These are phyloP conservation scores for Vulpes vulpes DNA, from an alignment of 2,113 vertebrate genomes.

Conservation along the genomic window DNA sequence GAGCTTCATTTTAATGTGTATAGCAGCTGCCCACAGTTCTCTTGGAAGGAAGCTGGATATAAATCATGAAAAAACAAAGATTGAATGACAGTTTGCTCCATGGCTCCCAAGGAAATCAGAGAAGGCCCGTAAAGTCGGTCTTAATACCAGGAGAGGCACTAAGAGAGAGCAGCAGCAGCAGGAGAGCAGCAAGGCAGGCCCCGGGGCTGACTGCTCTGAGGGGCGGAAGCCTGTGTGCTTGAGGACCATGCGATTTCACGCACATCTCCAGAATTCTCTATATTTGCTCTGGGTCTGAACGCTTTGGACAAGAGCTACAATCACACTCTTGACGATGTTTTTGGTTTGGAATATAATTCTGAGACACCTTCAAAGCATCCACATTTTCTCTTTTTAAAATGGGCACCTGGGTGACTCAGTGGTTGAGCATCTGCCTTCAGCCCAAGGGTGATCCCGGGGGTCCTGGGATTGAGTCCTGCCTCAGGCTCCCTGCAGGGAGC, in stretches of 20 bases:
- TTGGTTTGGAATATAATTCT: slow-evolving; percentile 39
- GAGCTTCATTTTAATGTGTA: background rate
- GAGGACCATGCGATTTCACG: background rate
- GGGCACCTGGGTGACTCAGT: no score
- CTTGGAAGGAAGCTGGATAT: slow-evolving; percentile 9
- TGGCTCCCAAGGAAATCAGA: background rate
- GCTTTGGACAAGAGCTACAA: background rate
- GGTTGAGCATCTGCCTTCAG: no score
- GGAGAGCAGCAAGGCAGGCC: rapidly evolving
- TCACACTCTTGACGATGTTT: background rate
- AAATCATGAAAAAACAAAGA: background rate
- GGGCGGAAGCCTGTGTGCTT: background rate
- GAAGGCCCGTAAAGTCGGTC: background rate
- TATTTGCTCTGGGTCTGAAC: slow-evolving; percentile 5
- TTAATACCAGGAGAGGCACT: background rate
- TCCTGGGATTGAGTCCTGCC: no score
- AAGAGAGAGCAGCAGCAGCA: no score
- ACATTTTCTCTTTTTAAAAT: background rate
- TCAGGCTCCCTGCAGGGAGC: no score
- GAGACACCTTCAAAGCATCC: background rate
- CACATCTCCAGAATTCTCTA: background rate
- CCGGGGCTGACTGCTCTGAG: background rate
- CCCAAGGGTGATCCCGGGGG: no score
- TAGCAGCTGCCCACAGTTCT: background rate
- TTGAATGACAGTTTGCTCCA: background rate